Conservation (phyloP, 2,113 vertebrate genomes). For the Neotragus moschatus region DNA sequence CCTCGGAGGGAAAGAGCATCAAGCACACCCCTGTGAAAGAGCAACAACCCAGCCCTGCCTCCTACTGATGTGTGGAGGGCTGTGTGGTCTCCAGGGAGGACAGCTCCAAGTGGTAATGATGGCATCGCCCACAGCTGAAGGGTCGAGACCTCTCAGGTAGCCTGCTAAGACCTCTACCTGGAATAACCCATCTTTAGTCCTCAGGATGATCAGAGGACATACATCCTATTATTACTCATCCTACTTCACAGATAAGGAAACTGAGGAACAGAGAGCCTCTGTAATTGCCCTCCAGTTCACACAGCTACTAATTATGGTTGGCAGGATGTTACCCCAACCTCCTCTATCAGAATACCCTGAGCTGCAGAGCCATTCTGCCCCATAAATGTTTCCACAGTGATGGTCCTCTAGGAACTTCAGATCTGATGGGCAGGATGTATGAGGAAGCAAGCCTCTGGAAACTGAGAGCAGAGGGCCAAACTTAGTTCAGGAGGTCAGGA, state of each 20-base stretch:
- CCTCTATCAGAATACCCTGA: accelerated
- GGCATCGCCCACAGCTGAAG: neutral
- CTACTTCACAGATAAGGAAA: neutral
- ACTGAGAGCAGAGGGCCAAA: neutral
- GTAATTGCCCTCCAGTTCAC: neutral
- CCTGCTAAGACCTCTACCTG: neutral
- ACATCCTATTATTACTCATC: too few species aligned
- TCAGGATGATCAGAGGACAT: neutral
- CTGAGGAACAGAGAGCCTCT: neutral
- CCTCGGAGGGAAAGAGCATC: neutral
- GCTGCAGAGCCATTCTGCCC: neutral
- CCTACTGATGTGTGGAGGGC: neutral
- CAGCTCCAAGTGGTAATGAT: neutral
- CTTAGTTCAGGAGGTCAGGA: neutral
- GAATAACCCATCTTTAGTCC: neutral
- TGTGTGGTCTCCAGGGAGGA: neutral
- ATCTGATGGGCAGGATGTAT: too few species aligned
- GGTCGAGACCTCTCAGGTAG: too few species aligned
- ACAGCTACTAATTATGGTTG: neutral
- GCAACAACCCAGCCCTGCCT: neutral
- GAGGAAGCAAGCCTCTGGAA: neutral
- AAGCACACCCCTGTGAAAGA: neutral
- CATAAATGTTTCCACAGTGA: neutral
- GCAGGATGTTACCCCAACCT: neutral
- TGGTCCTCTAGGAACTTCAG: neutral